Conservation (phyloP, 2,113 vertebrate genomes). For the Zosterops borbonicus region DNA sequence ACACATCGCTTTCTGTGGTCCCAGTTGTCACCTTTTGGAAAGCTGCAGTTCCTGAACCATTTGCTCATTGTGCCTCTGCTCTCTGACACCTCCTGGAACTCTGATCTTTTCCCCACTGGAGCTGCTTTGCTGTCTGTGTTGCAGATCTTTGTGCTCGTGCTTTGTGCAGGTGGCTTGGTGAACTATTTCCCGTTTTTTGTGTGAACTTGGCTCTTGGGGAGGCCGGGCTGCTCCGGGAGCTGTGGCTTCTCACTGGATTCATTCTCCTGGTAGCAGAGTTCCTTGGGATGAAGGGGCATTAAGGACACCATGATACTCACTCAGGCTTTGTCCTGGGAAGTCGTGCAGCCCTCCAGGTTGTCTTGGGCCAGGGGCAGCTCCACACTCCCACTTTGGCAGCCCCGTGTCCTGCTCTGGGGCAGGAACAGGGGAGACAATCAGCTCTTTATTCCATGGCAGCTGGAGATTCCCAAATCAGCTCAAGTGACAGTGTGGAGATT, state of each 20-base stretch:
- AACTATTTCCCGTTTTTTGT: background rate
- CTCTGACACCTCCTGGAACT: background rate
- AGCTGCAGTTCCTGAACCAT: background rate
- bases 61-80: background rate
- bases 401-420: background rate
- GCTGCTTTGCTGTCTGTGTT: background rate
- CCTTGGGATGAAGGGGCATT: background rate
- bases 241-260: background rate
- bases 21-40: background rate
- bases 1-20: background rate
- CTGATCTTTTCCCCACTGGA: background rate
- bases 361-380: background rate
- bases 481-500: too few species aligned
- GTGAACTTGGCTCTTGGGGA: background rate
- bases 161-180: background rate
- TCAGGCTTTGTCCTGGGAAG: background rate
- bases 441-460: background rate
- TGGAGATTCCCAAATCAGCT: background rate
- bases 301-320: background rate
- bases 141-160: constrained; percentile 17
- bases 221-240: background rate
- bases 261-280: background rate
- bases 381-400: background rate
- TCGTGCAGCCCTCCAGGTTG: background rate
- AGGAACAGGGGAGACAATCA: background rate